These are phyloP conservation scores for Acromyrmex echinatior DNA, from an alignment of 1,140 invertebrate genomes.

Conservation along the genomic window DNA sequence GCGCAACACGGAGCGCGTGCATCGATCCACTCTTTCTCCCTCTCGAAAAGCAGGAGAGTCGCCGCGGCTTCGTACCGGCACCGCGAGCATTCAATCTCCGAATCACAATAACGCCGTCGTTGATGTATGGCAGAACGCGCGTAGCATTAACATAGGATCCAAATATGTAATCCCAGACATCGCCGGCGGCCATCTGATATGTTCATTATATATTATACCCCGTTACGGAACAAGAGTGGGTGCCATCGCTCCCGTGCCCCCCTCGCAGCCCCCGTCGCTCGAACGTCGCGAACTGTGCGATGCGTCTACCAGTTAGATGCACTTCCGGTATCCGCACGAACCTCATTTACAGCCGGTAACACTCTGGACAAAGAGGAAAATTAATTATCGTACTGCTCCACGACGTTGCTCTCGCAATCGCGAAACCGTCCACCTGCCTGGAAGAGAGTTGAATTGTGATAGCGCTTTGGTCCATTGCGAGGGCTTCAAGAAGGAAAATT, in stretches of 20 bases:
- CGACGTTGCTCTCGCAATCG: constrained; percentile 11
- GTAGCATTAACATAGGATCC: constrained; percentile 76
- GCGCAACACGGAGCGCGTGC: constrained; percentile 57
- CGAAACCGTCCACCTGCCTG: constrained; percentile 25
- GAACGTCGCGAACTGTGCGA: constrained; percentile 58
- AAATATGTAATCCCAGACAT: constrained; percentile 78
- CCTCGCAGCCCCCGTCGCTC: constrained; percentile 6
- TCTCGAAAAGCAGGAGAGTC: constrained; percentile 49
- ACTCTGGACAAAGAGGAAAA: constrained; percentile 54
- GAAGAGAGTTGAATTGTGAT: constrained; percentile 30
- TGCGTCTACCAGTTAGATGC: constrained; percentile 73
- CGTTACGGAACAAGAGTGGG: constrained; percentile 72
- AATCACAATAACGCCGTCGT: constrained; percentile 75
- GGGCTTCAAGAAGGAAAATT: not conserved
- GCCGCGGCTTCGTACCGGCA: constrained; percentile 66
- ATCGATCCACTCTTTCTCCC: constrained; percentile 69
- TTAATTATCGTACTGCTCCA: constrained; percentile 66
- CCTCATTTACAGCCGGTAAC: constrained; percentile 59
- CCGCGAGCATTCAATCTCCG: constrained; percentile 75
- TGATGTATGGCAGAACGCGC: constrained; percentile 74
- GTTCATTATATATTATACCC: constrained; percentile 77
- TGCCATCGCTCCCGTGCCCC: constrained; percentile 24
- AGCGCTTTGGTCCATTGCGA: not conserved
- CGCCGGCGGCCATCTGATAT: constrained; percentile 77
- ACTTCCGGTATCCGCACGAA: constrained; percentile 73